Percentiles rank a stretch among this genome's conserved stretches.
Conservation (phyloP, 1,140 invertebrate species). For the Spodoptera litura region DNA sequence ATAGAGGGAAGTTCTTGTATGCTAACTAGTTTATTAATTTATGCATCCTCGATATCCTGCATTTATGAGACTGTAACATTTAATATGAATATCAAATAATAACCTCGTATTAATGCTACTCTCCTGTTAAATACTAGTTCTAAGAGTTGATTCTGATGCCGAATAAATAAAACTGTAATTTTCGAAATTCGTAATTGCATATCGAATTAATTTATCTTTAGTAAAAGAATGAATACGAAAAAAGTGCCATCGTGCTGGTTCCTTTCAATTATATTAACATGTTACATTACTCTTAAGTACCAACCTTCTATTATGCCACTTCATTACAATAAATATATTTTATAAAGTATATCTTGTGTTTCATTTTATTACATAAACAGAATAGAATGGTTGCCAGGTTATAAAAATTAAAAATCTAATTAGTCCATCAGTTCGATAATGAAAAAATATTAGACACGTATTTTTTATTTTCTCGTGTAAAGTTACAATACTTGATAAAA, state of each 20-base stretch:
- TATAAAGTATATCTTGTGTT: constrained; percentile 17
- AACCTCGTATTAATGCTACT: constrained; percentile 16
- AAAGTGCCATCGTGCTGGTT: constrained; percentile 77
- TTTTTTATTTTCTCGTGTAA: too few relatives aligned
- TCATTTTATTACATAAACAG: neutral
- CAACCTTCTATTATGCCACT: constrained; percentile 42
- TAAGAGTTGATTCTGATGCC: constrained; percentile 32
- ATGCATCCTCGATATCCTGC: constrained; percentile 58
- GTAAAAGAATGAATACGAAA: constrained; percentile 52
- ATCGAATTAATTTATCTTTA: constrained; percentile 21
- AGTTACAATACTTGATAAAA: too few relatives aligned
- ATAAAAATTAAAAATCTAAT: too few relatives aligned
- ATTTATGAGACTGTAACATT: constrained; percentile 59
- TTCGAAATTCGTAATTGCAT: constrained; percentile 35
- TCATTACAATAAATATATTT: constrained; percentile 50
- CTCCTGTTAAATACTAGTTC: constrained; percentile 42
- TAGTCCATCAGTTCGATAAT: too few relatives aligned
- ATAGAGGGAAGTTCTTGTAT: constrained; percentile 53
- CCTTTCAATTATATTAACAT: constrained; percentile 66
- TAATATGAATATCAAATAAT: constrained; percentile 36
- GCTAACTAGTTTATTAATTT: constrained; percentile 36
- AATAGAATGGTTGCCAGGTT: too few relatives aligned
- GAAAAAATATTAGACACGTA: too few relatives aligned
- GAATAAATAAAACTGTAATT: constrained; percentile 8
- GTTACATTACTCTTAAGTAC: constrained; percentile 54